phyloP scores from a whole-genome alignment of 2,113 vertebrate genomes.

The Oreochromis spilurus region DNA sequence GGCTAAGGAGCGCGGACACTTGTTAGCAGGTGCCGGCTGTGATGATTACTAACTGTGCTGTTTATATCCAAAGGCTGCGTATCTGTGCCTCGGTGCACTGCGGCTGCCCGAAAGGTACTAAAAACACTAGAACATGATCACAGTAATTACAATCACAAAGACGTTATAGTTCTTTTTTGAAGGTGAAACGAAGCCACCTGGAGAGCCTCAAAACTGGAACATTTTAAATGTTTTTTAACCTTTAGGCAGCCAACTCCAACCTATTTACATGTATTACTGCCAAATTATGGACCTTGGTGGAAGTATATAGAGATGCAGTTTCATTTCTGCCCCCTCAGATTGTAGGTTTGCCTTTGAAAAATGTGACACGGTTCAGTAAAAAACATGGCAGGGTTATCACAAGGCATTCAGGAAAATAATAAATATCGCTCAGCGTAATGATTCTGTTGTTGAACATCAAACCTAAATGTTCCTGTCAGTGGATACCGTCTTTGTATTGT shows the following conservation, averaged over 20 bases:
- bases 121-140: background rate
- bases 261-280: background rate
- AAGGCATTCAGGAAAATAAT: background rate
- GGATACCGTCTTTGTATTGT: background rate
- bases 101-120: background rate
- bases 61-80: background rate
- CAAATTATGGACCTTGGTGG: accelerated
- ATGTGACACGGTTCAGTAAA: background rate
- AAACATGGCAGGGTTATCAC: background rate
- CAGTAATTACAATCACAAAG: background rate
- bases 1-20: accelerated
- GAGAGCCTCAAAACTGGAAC: background rate
- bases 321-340: background rate
- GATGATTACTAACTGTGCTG: background rate
- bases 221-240: background rate
- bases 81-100: accelerated
- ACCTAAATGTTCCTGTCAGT: background rate
- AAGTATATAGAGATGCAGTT: background rate
- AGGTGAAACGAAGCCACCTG: background rate
- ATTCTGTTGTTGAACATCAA: background rate
- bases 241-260: background rate
- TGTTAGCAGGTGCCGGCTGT: background rate
- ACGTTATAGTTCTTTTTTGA: background rate
- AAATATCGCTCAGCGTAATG: background rate
- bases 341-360: background rate